Base-by-base conservation (phyloP, 2,113 vertebrate genomes). In the Alectura lathami region DNA sequence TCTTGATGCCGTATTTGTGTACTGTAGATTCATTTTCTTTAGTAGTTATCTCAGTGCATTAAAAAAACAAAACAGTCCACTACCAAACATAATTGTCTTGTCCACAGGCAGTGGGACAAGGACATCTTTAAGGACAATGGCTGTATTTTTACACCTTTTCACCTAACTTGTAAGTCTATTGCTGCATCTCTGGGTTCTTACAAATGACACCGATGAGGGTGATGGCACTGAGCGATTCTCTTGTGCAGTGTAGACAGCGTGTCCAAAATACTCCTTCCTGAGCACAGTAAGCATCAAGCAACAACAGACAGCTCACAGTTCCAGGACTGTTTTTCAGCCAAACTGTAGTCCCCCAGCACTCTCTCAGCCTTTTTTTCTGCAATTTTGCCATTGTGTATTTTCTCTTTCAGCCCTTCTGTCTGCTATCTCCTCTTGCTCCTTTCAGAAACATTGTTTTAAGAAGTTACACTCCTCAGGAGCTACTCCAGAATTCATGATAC, bases 151-250 rank as follows among this genome's bases (percentile, higher is more conserved):
- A 64, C 10, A 69, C 42, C 34, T 72, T 68, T 21, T 47, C 47
- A 34, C 18, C 29, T 36, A 20, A 34, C 24, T 62, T 10, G 0
- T 38, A 73, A 48, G 8, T 15, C 26, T 17, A 62, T 11, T 40
- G 22, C 21, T 50, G 43, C 42, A 70, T 21, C n/a, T 70, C 42
- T 57, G 29, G 9, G 13, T 21, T 54, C 48, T 69, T 77, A 51
- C 15, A 50, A 56, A 30, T 23, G 3, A 75, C 23, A 78, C 29
- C 30, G 36, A 20, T 32, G 21, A 80, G 6, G 13, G 20, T 24
- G 40, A 47, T 12, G 17, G 63, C 67, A 76, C 38, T 59, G 0
- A 0, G 38, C 0, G 0, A 51, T 73, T 81, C 18, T 77, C 43
- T 57, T 42, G 21, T 21, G 57, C n/a, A 22, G 17, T 4, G 4